Evolutionary conservation across 2,797 vertebrate genomes (phyloP).

Genomic region (Halcyon smyrnensis): DNA sequence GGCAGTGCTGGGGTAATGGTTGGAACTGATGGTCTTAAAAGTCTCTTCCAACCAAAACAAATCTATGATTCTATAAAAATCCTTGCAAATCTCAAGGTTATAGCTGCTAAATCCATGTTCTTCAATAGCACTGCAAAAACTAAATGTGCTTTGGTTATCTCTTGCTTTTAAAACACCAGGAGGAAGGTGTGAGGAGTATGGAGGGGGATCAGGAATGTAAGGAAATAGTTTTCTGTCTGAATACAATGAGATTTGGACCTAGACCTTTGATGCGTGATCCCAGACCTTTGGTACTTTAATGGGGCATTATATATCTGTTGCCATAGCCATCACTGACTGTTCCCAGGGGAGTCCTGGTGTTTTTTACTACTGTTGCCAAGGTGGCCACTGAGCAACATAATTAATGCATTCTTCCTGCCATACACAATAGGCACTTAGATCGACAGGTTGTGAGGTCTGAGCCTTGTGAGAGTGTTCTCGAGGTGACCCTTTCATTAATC

Average conservation of each 20-base stretch:
- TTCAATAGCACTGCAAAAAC: neutral
- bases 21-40: neutral
- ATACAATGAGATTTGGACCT: neutral
- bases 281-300: neutral
- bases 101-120: neutral
- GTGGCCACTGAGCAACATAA: neutral
- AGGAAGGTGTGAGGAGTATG: neutral
- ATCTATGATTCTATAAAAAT: neutral
- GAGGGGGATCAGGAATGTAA: neutral
- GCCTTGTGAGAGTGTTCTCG: fast-evolving
- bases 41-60: neutral
- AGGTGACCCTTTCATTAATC: neutral
- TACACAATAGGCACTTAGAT: fast-evolving
- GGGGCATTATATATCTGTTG: neutral
- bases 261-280: neutral
- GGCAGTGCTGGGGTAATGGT: no score
- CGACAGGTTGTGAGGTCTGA: neutral
- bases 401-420: fast-evolving
- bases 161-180: neutral
- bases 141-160: neutral
- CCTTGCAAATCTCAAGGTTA: neutral
- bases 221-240: neutral
- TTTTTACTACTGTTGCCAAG: neutral
- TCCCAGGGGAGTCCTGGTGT: neutral
- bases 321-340: neutral